A percentile compares a stretch with the other conserved stretches of the same genome.
phyloP scores from a whole-genome alignment of 2,797 vertebrate species.

The Octomys mimax region DNA sequence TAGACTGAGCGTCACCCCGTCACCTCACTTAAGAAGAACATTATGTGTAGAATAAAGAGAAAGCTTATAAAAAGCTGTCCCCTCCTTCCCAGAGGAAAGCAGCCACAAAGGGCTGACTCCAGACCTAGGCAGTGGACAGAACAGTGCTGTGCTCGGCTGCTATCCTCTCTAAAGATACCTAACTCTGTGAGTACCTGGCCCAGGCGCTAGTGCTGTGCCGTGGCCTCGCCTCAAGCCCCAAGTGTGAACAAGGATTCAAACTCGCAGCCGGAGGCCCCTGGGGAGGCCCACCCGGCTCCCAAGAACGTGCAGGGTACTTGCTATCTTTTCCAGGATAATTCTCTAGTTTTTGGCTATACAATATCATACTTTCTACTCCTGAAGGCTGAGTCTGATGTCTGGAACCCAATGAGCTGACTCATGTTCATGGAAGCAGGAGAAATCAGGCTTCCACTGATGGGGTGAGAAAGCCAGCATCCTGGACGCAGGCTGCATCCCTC shows the following conservation, averaged over 20 bases:
- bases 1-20: background rate
- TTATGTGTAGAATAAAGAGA: background rate
- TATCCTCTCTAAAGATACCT: background rate
- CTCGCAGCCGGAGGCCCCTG: background rate
- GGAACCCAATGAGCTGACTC: background rate
- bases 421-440: background rate
- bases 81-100: background rate
- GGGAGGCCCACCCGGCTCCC: background rate
- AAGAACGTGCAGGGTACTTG: accelerated
- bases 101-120: background rate
- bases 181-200: background rate
- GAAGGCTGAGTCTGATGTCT: background rate
- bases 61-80: background rate
- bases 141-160: background rate
- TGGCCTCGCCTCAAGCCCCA: too few species aligned
- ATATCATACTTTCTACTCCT: background rate
- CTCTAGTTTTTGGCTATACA: background rate
- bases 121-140: background rate
- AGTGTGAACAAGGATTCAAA: background rate
- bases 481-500: background rate
- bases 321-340: background rate
- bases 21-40: background rate
- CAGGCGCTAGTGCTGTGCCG: accelerated
- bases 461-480: background rate
- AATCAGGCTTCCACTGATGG: background rate